Base-by-base conservation (phyloP, 2,797 vertebrate genomes). In the Streptopelia turtur region DNA sequence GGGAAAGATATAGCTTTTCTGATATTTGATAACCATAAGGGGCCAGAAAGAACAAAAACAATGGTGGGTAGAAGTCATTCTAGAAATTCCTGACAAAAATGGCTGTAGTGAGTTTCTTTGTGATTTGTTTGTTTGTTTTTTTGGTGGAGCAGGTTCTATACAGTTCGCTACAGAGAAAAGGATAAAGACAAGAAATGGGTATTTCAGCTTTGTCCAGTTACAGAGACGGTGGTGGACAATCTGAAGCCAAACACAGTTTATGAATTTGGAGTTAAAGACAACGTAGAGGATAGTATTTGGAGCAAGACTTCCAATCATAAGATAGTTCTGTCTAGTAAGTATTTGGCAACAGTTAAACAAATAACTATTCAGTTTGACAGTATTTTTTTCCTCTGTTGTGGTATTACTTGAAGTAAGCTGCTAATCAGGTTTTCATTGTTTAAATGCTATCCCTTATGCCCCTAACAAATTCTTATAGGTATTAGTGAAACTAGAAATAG, bases 171-270 rank as follows among this genome's bases (percentile, higher is more conserved):
- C 90, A 98, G 99, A 97, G 99, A 99, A 97, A 98, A 98, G 96
- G 98, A 97, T 90, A 98, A 98, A 91, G 98, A 98, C 97, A 98
- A 98, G 97, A 99, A 98, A 89, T 99, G 99, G 99, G 98, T 98
- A 97, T 99, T 99, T 94, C 99, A 99, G 81, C 98, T 99, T 84
- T 99, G 99, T 95, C 99, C 99, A n/a, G 98, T 98, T 30, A 99
- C 98, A 31, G 99, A 99, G 97, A 99, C 99, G 0, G 98, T 99
- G 86, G 98, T 99, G 52, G 99, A 99, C 75, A 98, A 99, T 85
- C 97, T 99, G 76, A 99, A 98, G 94, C 99, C 99, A 61, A 98
- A 99, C 52, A 98, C 98, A 0, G 92, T 98, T 59, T 99, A 99
- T 95, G 99, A 99, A 96, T 99, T 99, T 91, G 98, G 98, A 64